These are phyloP conservation scores for Scarus forsteni DNA, from an alignment of 2,797 vertebrate genomes.

Conservation along the genomic window DNA sequence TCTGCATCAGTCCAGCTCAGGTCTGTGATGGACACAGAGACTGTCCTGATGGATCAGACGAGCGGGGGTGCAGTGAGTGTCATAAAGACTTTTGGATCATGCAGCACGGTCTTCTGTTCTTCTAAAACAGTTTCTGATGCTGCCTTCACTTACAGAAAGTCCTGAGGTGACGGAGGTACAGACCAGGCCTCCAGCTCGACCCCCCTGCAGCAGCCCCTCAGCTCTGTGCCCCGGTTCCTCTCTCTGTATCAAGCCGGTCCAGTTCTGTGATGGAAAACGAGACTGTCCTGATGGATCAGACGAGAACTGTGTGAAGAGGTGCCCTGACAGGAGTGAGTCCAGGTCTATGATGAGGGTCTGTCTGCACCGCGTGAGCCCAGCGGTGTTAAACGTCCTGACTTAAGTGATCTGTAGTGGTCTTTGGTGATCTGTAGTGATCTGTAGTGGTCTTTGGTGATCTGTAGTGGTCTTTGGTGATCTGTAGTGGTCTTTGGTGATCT, in stretches of 20 bases:
- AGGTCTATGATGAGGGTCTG: not conserved
- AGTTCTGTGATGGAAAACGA: conserved; percentile 85
- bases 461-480: no score
- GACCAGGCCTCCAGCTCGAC: conserved; percentile 22
- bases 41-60: conserved; percentile 89
- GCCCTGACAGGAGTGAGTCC: conserved; percentile 77
- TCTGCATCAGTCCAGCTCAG: conserved; percentile 79
- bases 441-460: no score
- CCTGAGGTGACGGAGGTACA: not conserved
- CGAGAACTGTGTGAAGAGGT: conserved; percentile 83
- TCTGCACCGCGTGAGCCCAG: no score
- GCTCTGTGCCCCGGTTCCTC: conserved; percentile 80
- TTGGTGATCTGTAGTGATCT: no score
- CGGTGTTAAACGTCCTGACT: no score
- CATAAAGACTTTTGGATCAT: no score
- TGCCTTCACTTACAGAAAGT: not conserved
- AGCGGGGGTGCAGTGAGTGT: conserved; percentile 80
- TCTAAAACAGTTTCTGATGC: conserved; percentile 43
- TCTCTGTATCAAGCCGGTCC: conserved; percentile 77
- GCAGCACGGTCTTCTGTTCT: no score
- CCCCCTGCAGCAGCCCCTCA: conserved; percentile 74
- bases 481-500: no score
- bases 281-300: conserved; percentile 90
- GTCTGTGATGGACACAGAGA: conserved; percentile 85
- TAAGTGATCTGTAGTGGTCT: no score